phyloP scores from a whole-genome alignment of 2,888 invertebrate genomes.

The Diarsia brunnea region DNA sequence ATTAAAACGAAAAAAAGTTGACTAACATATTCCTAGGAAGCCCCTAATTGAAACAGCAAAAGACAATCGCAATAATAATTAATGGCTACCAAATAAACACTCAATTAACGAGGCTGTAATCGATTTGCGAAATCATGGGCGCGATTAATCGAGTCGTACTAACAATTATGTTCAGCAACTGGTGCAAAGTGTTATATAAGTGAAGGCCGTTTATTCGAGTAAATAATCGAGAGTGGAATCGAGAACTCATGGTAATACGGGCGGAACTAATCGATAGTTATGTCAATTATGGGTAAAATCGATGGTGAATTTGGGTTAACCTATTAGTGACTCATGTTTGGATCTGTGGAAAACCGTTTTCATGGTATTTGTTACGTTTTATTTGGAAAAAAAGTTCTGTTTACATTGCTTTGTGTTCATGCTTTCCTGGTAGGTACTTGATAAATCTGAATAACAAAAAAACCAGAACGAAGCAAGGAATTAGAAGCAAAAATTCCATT shows the following conservation, averaged over 20 bases:
- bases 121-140: slow-evolving; percentile 73
- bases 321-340: not conserved
- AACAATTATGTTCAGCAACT: slow-evolving; percentile 67
- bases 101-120: slow-evolving; percentile 67
- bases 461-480: not conserved
- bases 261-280: slow-evolving; percentile 74
- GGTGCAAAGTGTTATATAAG: slow-evolving; percentile 74
- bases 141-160: slow-evolving; percentile 65
- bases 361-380: slow-evolving; percentile 9
- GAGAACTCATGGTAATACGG: slow-evolving; percentile 69
- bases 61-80: slow-evolving; percentile 45
- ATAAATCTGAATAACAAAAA: not conserved
- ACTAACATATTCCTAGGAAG: slow-evolving; percentile 16
- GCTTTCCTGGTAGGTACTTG: not conserved
- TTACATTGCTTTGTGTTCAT: not conserved
- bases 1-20: not conserved
- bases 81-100: slow-evolving; percentile 58
- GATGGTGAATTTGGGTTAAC: slow-evolving; percentile 29
- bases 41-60: slow-evolving; percentile 48
- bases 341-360: slow-evolving; percentile 4
- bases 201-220: slow-evolving; percentile 65
- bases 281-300: slow-evolving; percentile 56
- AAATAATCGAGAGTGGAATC: slow-evolving; percentile 68
- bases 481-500: not conserved
- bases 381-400: not conserved